Base-by-base conservation (phyloP, 2,888 invertebrate species). In the Synanthedon tipuliformis region DNA sequence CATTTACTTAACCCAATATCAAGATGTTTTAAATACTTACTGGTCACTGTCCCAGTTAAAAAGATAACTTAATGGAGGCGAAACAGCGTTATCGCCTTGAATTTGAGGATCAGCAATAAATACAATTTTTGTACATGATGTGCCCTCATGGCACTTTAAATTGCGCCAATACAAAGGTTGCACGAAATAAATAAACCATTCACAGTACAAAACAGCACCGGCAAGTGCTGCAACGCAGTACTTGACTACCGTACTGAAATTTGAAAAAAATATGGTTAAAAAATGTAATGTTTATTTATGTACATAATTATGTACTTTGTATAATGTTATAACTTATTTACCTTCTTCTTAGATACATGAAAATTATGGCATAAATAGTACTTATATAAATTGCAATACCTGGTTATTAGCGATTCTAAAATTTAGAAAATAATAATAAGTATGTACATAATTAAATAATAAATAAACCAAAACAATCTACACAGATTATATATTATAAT, bases 101-200 rank as follows among this genome's bases (percentile, higher is more conserved):
- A 98, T 90, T 80, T 98, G 98, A 15, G 98, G 97, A 81, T 98
- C 98, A 5, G 97, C 96, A 52, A 95, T 92, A 52, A 94, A 88
- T 51, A 94, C 74, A 54, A 94, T 83, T 64, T 89, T 90, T 4
- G 91, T 90, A 61, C 93, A 92, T 54, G 89, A 85, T 0, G 60
- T 52, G 41, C 75, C 75, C 5, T 61, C 54, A 61, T 65, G 73
- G 81, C 91, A 92, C 54, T 79, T 71, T 40, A 89, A 65, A 13
- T 77, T 71, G 52, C 83, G 77, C 78, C 90, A 83, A 57, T 83
- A 73, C 23, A 68, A 52, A 3, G 76, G 75, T 59, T 84, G 85
- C 16, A 78, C 56, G 10, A 66, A 61, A 61, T 90, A 91, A 8
- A 85, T 75, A 51, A 90, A 67, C 79, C 86, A 89, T 78, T 91